A percentile compares a stretch with the other conserved stretches of the same genome.
phyloP scores from a whole-genome alignment of 2,797 vertebrate genomes.

The Bucorvus abyssinicus region DNA sequence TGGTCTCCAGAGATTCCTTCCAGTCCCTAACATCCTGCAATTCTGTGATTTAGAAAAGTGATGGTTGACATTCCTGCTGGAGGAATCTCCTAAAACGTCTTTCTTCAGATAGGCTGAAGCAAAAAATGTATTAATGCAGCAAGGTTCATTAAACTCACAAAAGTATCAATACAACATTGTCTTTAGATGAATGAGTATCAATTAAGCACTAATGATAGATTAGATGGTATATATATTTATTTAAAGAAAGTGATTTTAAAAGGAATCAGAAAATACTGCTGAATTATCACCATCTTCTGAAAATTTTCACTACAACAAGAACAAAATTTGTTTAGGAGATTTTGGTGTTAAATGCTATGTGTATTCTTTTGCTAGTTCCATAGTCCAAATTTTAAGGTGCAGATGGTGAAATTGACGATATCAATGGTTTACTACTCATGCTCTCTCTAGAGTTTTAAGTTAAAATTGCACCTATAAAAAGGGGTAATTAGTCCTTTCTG shows the following conservation, averaged over 20 bases:
- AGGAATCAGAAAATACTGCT: neutral
- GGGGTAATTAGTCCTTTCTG: slow-evolving; percentile 69
- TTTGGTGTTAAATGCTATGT: neutral
- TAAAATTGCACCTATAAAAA: slow-evolving; percentile 73
- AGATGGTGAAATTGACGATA: slow-evolving; percentile 61
- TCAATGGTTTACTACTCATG: slow-evolving; percentile 46
- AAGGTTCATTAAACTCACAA: neutral
- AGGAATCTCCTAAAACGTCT: neutral
- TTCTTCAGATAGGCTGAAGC: neutral
- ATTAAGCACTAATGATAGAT: neutral
- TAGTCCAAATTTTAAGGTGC: slow-evolving; percentile 52
- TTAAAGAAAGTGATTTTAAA: neutral
- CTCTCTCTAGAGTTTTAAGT: slow-evolving; percentile 67
- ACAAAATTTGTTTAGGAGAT: neutral
- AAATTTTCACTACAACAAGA: neutral
- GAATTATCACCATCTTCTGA: neutral
- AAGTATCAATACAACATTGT: neutral
- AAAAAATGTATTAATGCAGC: neutral
- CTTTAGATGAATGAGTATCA: neutral
- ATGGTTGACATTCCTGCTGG: neutral
- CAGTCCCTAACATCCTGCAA: no score
- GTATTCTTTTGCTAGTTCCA: slow-evolving; percentile 32
- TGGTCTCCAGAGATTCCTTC: no score
- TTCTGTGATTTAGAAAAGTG: neutral
- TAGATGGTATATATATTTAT: neutral